Base-by-base conservation (phyloP, 2,113 vertebrate species). In the Grammomys dolichurus region DNA sequence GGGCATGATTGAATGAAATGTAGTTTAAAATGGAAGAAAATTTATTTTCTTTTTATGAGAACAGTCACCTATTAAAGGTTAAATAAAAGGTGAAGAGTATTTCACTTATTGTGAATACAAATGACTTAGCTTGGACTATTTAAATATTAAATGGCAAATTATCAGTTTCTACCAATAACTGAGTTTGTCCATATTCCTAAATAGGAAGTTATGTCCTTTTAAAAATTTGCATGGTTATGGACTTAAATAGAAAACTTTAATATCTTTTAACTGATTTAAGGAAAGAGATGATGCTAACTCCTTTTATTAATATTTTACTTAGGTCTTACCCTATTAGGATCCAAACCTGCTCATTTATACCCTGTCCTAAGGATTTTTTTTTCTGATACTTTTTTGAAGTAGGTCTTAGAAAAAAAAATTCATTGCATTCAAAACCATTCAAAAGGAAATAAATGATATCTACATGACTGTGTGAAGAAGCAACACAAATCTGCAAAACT, bases 1-100 rank as follows among this genome's bases (percentile, higher is more conserved):
- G 94, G 60, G 63, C 40, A 80, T 93, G 95, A 94, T 89, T 92
- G 90, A 97, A 95, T 94, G 85, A 96, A 97, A 92, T 95, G 26
- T 89, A 92, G 65, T 87, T 97, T 96, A 88, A 97, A 97, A 93
- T 95, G 69, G 92, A 91, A 88, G 80, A 19, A 91, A 96, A 97
- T 93, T 81, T 95, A 87, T 95, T 95, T 20, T 89, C 73, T 63
- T 97, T 90, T 96, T 90, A 95, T 94, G 72, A 96, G 95, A 95
- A 95, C 54, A 89, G 73, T 93, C 76, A 91, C 56, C 88, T 90
- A 92, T 91, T 96, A 96, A 93, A 98, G 77, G 91, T 97, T 97
- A 97, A 95, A 86, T 95, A 95, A 95, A 97, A 96, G n/a, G 91
- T 93, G 76, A 96, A 95, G 77, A 93, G 0, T 19, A 3, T 96